Base-by-base conservation (phyloP, 1,140 invertebrate species). In the Lordiphosa clarofinis region DNA sequence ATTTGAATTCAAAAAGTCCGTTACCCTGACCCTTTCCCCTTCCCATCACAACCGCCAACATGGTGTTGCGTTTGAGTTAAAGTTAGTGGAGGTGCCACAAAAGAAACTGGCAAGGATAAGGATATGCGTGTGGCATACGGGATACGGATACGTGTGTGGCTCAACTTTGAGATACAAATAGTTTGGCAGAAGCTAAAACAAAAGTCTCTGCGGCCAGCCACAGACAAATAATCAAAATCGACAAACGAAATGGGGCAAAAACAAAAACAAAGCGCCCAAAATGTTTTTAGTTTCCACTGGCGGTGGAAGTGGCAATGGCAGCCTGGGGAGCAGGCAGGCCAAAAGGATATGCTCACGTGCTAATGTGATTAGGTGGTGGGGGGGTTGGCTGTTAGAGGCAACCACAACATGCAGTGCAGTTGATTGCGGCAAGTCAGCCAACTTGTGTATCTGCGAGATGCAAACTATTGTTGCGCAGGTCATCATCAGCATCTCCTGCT, bases 201-300 rank as follows among this genome's bases (percentile, higher is more conserved):
- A 78, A 78, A 73, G 65, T 59, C 37, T 68, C 31, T 58, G 61
- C 47, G 58, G 63, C 48, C 43, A 72, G 61, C 72, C 76, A 84
- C 72, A 84, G 78, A 82, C 78, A 84, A 82, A 82, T 84, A 84
- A 82, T 84, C 78, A 82, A 78, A 82, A 82, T 82, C 78, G 78
- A 82, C 78, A 78, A 84, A 73, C 68, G 73, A 82, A 82, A 82
- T 82, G 76, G 76, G 73, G 62, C 76, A 84, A 82, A 78, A 86
- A 84, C 69, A 31, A 31, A 78, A 86, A 84, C 73, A 84, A 86
- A 86, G 78, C 73, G 78, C 36, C 78, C 73, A 84, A 78, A 84
- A 86, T 79, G 73, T 84, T 78, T 78, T 86, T 64, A 84, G 72
- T 82, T 84, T 73, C 35, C 49, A 48, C 46, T 35, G 33, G 13